Evolutionary conservation across 2,888 invertebrate species (phyloP), one percentile per base, ranked within the genome.

Genomic region (Polymixis flavicincta): DNA sequence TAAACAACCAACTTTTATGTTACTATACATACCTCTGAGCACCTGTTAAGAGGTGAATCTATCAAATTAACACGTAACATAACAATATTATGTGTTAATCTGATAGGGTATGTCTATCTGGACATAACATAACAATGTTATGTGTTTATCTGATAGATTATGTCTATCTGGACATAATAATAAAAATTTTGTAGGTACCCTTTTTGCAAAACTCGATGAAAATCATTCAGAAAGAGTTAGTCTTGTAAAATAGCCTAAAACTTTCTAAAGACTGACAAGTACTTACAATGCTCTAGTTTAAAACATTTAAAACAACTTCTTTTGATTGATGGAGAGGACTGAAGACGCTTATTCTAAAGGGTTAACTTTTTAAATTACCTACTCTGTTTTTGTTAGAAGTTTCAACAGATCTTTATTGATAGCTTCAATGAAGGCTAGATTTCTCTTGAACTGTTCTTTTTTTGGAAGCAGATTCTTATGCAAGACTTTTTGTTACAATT

Each of bases 321-420:
- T 80, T 71, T 79, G 84, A 83, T 80, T 79, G 82, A 82, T 82
- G 55, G 57, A 50, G 57, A 54, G 17, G 61, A 61, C 52, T 68
- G 67, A 55, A 42, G 48, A 71, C 32, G 50, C 37, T 45, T 54
- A 32, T 69, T 37, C 14, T 22, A 50, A 61, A 57, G 50, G 63
- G 79, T 75, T 61, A 65, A 75, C 64, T 82, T 82, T 76, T 80
- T 28, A 83, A 83, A 83, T 82, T 48, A 83, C n/a, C n/a, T n/a
- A n/a, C 55, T 71, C n/a, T 64, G 55, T 65, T 71, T 82, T 75
- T 71, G 65, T 66, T 57, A 37, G 0, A 57, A 60, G 28, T 75
- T 71, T 25, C n/a, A 71, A n/a, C 42, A 22, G 42, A 82, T 66
- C 19, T 78, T 59, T 69, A 59, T 75, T 61, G 60, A 80, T 59